These are phyloP conservation scores for Rhinichthys osculus DNA, from an alignment of 2,797 vertebrate species.

Conservation along the genomic window DNA sequence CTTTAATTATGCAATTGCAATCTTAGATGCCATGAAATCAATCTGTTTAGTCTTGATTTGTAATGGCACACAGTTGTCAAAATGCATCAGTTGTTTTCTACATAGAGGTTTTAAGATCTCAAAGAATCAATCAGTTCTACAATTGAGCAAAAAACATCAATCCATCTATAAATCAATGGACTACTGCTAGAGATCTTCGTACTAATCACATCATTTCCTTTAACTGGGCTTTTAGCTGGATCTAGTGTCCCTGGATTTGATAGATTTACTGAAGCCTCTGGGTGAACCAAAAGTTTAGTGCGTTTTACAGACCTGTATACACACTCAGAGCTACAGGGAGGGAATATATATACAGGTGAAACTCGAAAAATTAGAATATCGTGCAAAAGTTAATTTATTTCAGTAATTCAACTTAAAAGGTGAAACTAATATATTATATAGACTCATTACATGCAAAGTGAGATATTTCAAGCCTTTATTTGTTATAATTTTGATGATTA, in stretches of 20 bases:
- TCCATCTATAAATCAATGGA: constrained; percentile 48
- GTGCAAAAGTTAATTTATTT: too few species aligned
- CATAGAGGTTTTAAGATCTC: constrained; percentile 14
- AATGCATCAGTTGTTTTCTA: constrained; percentile 25
- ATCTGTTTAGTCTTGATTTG: background rate
- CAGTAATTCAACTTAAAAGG: too few species aligned
- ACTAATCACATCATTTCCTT: constrained; percentile 10
- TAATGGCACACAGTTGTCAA: constrained; percentile 8
- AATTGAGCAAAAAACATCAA: constrained; percentile 35
- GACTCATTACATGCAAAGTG: too few species aligned
- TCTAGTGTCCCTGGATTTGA: background rate
- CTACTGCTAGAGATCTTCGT: background rate
- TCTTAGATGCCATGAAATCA: background rate
- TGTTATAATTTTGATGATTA: too few species aligned
- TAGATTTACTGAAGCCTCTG: background rate
- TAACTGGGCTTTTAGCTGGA: constrained; percentile 2
- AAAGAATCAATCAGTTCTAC: constrained; percentile 35
- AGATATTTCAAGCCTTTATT: too few species aligned
- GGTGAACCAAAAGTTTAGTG: background rate
- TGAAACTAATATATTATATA: too few species aligned
- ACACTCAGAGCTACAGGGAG: background rate
- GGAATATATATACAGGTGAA: too few species aligned
- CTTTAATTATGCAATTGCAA: background rate
- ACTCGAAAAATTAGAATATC: too few species aligned
- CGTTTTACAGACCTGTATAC: background rate